Base-by-base conservation (phyloP, 2,888 invertebrate species). In the Oxytorus armatus region DNA sequence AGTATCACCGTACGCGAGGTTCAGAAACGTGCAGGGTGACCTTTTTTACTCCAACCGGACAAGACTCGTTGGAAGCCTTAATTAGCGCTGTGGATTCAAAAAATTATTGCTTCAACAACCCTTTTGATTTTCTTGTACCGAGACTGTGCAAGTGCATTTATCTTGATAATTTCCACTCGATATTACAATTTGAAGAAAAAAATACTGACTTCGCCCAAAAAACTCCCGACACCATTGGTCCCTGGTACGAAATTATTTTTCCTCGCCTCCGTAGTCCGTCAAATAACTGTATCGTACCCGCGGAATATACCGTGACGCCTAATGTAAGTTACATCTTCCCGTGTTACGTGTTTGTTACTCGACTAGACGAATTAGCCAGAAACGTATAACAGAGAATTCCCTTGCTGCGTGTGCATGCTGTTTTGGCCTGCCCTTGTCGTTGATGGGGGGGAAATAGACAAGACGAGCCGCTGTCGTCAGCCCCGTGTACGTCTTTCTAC, bases 71-170 rank as follows among this genome's bases (percentile, higher is more conserved):
- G n/a, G 18, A 49, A 10, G 18, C 18, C 8, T 49, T 49, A 49
- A 21, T 16, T 8, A 18, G 42, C 11, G 2, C 21, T 57, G 83
- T 73, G 86, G 84, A 88, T 89, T 87, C 88, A 59, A 49, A 57
- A 18, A 53, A 29, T 86, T 85, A 5, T 88, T 86, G 86, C 88
- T 86, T 86, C 86, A 25, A 36, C 49, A 89, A 89, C 87, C 88
- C 87, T 86, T 87, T 86, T 85, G 83, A 47, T n/a, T n/a, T 10
- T n/a, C 10, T 5, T 47, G 4, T 14, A 16, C 14, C 16, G 47
- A 14, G 14, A 14, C 4, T 47, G 47, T 4, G n/a, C n/a, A n/a
- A n/a, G n/a, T n/a, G n/a, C n/a, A n/a, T n/a, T n/a, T n/a, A n/a
- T n/a, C n/a, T n/a, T n/a, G n/a, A n/a, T n/a, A n/a, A n/a, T n/a